Conservation (phyloP, 2,888 invertebrate species). For the Ennomos quercinarius region DNA sequence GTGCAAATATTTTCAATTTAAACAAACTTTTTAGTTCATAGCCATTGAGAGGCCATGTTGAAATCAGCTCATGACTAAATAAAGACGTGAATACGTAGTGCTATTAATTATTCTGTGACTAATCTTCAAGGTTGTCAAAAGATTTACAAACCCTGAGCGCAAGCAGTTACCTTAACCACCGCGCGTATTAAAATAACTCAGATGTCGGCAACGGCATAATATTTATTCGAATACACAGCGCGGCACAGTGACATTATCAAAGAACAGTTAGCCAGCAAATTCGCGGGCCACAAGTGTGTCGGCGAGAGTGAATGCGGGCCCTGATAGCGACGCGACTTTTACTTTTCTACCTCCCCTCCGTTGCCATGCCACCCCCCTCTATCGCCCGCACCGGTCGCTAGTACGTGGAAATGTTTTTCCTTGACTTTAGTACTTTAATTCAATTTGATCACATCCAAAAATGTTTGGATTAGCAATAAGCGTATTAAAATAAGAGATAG, state of each 20-base stretch:
- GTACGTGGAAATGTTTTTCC: slow-evolving; percentile 26
- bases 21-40: too few relatives aligned
- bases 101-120: too few relatives aligned
- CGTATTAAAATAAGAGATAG: too few relatives aligned
- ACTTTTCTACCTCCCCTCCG: slow-evolving; percentile 63
- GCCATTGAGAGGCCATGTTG: too few relatives aligned
- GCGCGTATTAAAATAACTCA: not conserved
- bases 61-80: too few relatives aligned
- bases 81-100: too few relatives aligned
- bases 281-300: slow-evolving; percentile 53
- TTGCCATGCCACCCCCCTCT: slow-evolving; percentile 27
- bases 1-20: too few relatives aligned
- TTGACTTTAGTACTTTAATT: not conserved
- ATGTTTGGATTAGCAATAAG: too few relatives aligned
- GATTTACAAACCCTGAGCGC: too few relatives aligned
- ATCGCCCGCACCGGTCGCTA: slow-evolving; percentile 11
- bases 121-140: too few relatives aligned
- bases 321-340: slow-evolving; percentile 77
- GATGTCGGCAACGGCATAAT: not conserved
- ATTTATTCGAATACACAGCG: not conserved
- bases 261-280: slow-evolving; percentile 36
- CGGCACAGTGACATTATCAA: slow-evolving; percentile 32
- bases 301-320: slow-evolving; percentile 77
- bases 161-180: too few relatives aligned
- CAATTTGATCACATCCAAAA: too few relatives aligned